Percentiles rank a stretch among this genome's conserved stretches.
Conservation (phyloP, 2,797 vertebrate genomes). For the Microctenopoma stevenorrisi region DNA sequence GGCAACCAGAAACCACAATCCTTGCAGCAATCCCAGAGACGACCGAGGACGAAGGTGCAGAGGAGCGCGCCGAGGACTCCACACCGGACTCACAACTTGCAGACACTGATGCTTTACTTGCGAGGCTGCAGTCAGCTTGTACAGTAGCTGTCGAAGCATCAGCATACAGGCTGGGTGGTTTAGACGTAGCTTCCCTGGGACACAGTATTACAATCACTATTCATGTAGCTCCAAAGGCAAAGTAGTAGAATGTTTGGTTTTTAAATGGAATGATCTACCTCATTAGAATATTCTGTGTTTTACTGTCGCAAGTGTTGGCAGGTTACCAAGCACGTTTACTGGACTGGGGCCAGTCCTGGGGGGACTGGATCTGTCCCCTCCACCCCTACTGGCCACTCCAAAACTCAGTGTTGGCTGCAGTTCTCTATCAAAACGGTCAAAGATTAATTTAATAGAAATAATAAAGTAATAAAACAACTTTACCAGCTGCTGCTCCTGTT, state of each 20-base stretch:
- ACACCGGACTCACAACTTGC: neutral
- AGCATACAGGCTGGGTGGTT: conserved; percentile 7
- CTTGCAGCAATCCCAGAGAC: neutral
- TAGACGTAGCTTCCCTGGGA: conserved; percentile 20
- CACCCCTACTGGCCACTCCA: too few species aligned
- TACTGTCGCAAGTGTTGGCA: neutral
- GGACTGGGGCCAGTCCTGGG: too few species aligned
- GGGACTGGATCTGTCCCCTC: too few species aligned
- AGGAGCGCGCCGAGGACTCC: conserved; percentile 6
- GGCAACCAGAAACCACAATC: neutral
- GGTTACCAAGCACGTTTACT: too few species aligned
- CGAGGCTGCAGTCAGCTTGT: conserved; percentile 45
- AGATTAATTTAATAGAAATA: too few species aligned
- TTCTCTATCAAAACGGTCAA: too few species aligned
- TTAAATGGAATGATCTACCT: conserved; percentile 3
- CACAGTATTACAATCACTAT: conserved; percentile 43
- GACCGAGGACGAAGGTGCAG: neutral
- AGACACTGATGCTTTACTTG: conserved; percentile 24
- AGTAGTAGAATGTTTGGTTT: conserved; percentile 9
- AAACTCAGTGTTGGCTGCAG: too few species aligned
- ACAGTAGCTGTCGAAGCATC: conserved; percentile 44
- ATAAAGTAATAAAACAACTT: too few species aligned
- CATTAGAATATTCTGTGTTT: conserved; percentile 6
- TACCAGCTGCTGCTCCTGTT: too few species aligned
- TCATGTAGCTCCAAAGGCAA: conserved; percentile 30